phyloP scores from a whole-genome alignment of 2,113 vertebrate genomes.

The Corynorhinus townsendii region DNA sequence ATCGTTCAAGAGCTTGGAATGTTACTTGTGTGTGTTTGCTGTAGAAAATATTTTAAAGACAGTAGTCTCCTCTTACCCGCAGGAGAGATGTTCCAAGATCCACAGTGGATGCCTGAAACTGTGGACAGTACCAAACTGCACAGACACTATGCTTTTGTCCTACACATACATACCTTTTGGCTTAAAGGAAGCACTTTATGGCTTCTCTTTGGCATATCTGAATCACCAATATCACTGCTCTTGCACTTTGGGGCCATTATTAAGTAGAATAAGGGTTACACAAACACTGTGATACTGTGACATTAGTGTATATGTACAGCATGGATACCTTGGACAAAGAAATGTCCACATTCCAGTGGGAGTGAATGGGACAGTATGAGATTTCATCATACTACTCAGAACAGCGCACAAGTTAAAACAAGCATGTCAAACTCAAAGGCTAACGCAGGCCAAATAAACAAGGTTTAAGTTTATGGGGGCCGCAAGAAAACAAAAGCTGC shows the following conservation, averaged over 20 bases:
- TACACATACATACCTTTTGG: neutral
- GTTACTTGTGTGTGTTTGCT: neutral
- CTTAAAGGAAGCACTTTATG: neutral
- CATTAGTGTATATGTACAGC: neutral
- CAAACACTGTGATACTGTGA: neutral
- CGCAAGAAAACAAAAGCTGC: no score
- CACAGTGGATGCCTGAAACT: neutral
- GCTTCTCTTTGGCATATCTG: neutral
- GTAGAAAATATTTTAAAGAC: neutral
- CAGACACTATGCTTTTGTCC: neutral
- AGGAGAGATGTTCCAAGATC: neutral
- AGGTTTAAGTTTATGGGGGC: no score
- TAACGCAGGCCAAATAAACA: no score
- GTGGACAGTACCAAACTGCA: neutral
- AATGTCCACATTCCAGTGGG: neutral
- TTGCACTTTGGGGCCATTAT: neutral
- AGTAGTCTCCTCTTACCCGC: neutral
- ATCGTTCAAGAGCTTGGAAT: no score
- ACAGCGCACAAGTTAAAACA: no score
- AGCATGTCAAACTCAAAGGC: no score
- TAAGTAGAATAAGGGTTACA: neutral
- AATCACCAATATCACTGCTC: neutral
- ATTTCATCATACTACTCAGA: neutral
- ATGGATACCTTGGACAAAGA: neutral
- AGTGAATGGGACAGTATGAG: neutral